Evolutionary conservation across 1,140 invertebrate genomes (phyloP).

Genomic region (Zaprionus africanus): DNA sequence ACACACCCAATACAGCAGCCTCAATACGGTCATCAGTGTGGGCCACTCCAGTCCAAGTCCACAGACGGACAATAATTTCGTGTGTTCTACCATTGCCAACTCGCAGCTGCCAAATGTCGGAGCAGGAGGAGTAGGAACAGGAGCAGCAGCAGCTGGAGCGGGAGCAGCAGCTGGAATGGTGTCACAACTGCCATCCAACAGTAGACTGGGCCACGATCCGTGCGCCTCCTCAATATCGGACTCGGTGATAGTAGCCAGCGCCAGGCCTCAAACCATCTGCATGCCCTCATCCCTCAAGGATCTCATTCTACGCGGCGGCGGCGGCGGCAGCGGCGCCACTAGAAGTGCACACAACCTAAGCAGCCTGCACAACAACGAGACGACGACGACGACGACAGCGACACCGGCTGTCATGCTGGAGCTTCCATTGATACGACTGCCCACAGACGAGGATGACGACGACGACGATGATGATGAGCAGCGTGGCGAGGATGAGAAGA

Average conservation of each 20-base stretch:
- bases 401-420: conserved; percentile 78
- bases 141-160: not conserved
- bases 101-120: not conserved
- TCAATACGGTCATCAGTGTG: conserved; percentile 78
- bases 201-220: conserved; percentile 70
- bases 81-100: conserved; percentile 30
- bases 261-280: conserved; percentile 70
- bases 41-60: conserved; percentile 70
- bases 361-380: conserved; percentile 43
- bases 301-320: conserved; percentile 68
- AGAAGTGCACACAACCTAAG: conserved; percentile 68
- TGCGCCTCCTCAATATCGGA: conserved; percentile 78
- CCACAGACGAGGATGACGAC: conserved; percentile 56
- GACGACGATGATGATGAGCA: conserved; percentile 24
- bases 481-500: conserved; percentile 5
- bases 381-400: conserved; percentile 31
- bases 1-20: conserved; percentile 76
- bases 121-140: not conserved
- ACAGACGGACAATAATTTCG: conserved; percentile 64
- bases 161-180: conserved; percentile 27
- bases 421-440: conserved; percentile 79
- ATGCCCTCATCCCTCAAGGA: conserved; percentile 78
- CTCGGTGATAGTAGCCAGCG: conserved; percentile 69
- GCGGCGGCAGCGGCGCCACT: conserved; percentile 26
- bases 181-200: conserved; percentile 79